Evolutionary conservation across 2,888 invertebrate genomes (phyloP).

Genomic region (Cistogaster globosa): DNA sequence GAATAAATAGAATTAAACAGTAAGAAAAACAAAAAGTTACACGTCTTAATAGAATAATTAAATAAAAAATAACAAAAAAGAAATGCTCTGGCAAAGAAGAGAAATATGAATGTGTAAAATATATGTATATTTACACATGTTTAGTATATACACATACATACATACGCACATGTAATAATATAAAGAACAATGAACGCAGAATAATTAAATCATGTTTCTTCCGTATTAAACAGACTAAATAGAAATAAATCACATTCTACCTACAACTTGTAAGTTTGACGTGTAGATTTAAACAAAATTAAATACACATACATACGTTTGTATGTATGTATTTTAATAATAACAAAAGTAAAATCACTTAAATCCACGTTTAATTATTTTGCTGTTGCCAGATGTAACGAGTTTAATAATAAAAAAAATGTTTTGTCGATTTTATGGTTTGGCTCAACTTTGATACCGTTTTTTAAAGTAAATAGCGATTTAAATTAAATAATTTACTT

Average conservation of each 20-base stretch:
- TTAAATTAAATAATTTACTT: too few relatives aligned
- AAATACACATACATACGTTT: neutral
- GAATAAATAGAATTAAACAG: too few relatives aligned
- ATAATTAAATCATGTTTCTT: slow-evolving; percentile 45
- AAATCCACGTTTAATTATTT: too few relatives aligned
- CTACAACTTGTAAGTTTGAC: slow-evolving; percentile 20
- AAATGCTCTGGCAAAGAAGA: too few relatives aligned
- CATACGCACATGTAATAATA: neutral
- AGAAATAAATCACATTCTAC: slow-evolving; percentile 36
- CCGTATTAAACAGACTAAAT: slow-evolving; percentile 41
- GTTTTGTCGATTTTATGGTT: too few relatives aligned
- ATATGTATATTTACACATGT: neutral
- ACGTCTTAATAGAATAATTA: slow-evolving; percentile 30
- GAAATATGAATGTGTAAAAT: neutral
- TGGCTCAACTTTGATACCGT: too few relatives aligned
- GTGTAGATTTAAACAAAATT: slow-evolving; percentile 46
- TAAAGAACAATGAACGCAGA: slow-evolving; percentile 5
- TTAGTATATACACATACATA: too few relatives aligned
- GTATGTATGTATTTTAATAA: neutral
- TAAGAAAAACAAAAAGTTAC: neutral
- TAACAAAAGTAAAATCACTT: slow-evolving; percentile 43
- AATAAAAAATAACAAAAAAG: neutral
- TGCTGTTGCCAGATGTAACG: too few relatives aligned
- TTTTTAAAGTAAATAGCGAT: too few relatives aligned
- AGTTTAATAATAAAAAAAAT: too few relatives aligned